Percentiles rank a stretch among this genome's conserved stretches.
Conservation (phyloP, 1,140 invertebrate species). For the Muscidifurax raptorellus region DNA sequence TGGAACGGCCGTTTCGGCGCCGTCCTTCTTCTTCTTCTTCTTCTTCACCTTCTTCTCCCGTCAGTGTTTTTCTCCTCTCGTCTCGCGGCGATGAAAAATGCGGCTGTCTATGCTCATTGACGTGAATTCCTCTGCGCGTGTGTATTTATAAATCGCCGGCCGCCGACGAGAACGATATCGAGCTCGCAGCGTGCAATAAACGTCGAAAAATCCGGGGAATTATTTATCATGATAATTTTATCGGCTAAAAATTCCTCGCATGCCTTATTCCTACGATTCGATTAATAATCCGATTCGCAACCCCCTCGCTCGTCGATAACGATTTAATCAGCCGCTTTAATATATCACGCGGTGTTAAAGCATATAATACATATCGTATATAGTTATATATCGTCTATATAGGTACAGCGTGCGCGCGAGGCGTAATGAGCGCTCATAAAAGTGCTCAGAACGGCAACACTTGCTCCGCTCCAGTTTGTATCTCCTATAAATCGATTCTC, state of each 20-base stretch:
- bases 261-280: background rate
- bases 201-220: background rate
- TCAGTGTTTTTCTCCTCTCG: background rate
- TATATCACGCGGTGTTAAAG: slow-evolving; percentile 45
- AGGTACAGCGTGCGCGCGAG: background rate
- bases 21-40: slow-evolving; percentile 16
- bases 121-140: too few relatives aligned
- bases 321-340: slow-evolving; percentile 46
- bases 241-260: background rate
- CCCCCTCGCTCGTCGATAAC: slow-evolving; percentile 28
- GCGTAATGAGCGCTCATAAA: slow-evolving; percentile 54
- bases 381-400: background rate
- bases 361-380: slow-evolving; percentile 30
- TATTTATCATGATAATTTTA: slow-evolving; percentile 23
- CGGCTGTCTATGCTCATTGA: background rate
- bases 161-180: background rate
- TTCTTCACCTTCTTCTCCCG: background rate
- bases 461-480: slow-evolving; percentile 47
- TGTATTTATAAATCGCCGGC: background rate
- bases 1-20: slow-evolving; percentile 59
- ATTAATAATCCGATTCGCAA: slow-evolving; percentile 36
- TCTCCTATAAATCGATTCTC: slow-evolving; percentile 56
- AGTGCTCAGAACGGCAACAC: slow-evolving; percentile 29
- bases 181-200: slow-evolving; percentile 6
- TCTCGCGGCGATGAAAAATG: background rate